Conservation (phyloP, 2,888 invertebrate species). For the Euproctis similis region DNA sequence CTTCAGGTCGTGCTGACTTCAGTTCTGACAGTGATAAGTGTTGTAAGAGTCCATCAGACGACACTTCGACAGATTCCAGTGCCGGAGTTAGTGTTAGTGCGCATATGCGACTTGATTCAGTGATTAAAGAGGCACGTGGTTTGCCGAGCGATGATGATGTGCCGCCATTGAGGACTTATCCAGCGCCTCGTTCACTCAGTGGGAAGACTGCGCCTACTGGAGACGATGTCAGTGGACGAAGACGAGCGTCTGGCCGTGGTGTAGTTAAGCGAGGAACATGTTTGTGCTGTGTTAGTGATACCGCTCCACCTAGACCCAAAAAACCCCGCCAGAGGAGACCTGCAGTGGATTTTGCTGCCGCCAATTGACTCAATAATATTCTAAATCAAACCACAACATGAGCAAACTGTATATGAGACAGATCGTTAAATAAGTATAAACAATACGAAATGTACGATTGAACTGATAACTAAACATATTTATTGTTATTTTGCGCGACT, state of each 20-base stretch:
- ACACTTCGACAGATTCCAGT: constrained; percentile 64
- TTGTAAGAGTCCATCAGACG: constrained; percentile 64
- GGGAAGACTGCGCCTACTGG: constrained; percentile 1
- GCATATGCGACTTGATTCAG: constrained; percentile 61
- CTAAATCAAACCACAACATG: too few species aligned
- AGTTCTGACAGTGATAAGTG: constrained; percentile 70
- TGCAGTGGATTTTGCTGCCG: constrained; percentile 36
- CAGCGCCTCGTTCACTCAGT: constrained; percentile 38
- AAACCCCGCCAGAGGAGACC: constrained; percentile 50
- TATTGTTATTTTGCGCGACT: too few species aligned
- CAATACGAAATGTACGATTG: too few species aligned
- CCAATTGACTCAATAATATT: constrained; percentile 15
- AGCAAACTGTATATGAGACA: too few species aligned
- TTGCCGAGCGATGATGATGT: constrained; percentile 43
- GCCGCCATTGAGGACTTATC: constrained; percentile 59
- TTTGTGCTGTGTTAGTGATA: constrained; percentile 77
- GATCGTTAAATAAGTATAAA: too few species aligned
- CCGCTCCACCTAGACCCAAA: constrained; percentile 70
- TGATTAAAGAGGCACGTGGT: constrained; percentile 60
- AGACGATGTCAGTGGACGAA: constrained; percentile 1
- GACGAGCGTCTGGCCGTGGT: constrained; percentile 62
- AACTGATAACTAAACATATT: too few species aligned
- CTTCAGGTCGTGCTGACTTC: constrained; percentile 56
- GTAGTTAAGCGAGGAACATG: constrained; percentile 76
- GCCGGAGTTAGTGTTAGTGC: constrained; percentile 35